Base-by-base conservation (phyloP, 2,113 vertebrate species). In the Hippocampus mohnikei region DNA sequence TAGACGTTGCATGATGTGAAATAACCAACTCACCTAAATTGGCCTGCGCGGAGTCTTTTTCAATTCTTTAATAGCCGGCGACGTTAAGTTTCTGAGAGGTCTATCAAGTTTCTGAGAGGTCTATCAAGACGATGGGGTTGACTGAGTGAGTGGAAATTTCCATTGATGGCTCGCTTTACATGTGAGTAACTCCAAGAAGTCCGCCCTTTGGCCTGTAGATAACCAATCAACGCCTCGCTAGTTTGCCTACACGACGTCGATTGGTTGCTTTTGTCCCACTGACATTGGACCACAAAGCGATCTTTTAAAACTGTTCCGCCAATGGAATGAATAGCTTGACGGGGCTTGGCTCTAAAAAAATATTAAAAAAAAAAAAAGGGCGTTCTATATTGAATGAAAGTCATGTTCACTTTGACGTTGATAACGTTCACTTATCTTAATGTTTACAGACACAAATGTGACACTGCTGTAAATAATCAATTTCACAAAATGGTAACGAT, bases 71-170 rank as follows among this genome's bases (percentile, higher is more conserved):
- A 4, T 27, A 27, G 3, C 13, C 6, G n/a, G 23, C 13, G 42
- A 7, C n/a, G 40, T 46, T 25, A 23, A 25, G 1, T 58, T 58
- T 8, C 23, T 5, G 62, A 62, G 5, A 23, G 2, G 41, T 64
- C n/a, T n/a, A n/a, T n/a, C n/a, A n/a, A n/a, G n/a, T n/a, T n/a
- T n/a, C n/a, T n/a, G n/a, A n/a, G n/a, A n/a, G n/a, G n/a, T n/a
- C 18, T 8, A 41, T 27, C 11, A 27, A 9, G 0, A 7, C 6
- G 5, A 1, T 21, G 0, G 23, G 0, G 7, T 5, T 13, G 5
- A 12, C n/a, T 27, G 21, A 53, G 29, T 7, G 8, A 62, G 9
- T 87, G 92, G 91, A 92, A 93, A 87, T 82, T 92, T 93, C 91
- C 92, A 88, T 74, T 83, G 44, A 7, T 37, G 33, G 33, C 1